These are phyloP conservation scores for Tetrax tetrax DNA, from an alignment of 2,113 vertebrate genomes.

Conservation along the genomic window DNA sequence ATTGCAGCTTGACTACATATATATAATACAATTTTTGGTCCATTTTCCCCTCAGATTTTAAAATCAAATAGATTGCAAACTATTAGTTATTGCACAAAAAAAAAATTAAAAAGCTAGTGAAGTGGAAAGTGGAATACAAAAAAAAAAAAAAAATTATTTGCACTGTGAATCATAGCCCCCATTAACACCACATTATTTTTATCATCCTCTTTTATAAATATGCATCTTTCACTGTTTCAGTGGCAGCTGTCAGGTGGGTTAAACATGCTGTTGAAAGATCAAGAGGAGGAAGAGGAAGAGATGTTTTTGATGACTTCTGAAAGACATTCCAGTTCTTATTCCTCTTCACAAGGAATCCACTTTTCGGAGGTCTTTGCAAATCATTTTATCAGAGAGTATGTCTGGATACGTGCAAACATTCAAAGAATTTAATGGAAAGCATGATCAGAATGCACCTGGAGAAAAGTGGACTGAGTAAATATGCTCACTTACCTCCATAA, in stretches of 20 bases:
- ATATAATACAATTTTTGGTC: neutral
- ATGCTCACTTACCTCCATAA: neutral
- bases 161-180: neutral
- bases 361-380: neutral
- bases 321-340: neutral
- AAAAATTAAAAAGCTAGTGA: neutral
- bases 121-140: neutral
- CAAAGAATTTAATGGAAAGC: neutral
- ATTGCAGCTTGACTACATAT: neutral
- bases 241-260: neutral
- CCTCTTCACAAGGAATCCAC: neutral
- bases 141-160: neutral
- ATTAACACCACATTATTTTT: neutral
- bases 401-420: neutral
- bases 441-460: neutral
- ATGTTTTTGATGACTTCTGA: neutral
- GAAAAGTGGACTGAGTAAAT: neutral
- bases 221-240: neutral
- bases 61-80: neutral
- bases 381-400: neutral
- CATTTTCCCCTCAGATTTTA: neutral
- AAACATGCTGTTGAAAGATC: neutral
- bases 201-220: neutral
- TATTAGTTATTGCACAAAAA: neutral
- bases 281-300: neutral